Base-by-base conservation (phyloP, 2,888 invertebrate species). In the Hedychridium roseum region DNA sequence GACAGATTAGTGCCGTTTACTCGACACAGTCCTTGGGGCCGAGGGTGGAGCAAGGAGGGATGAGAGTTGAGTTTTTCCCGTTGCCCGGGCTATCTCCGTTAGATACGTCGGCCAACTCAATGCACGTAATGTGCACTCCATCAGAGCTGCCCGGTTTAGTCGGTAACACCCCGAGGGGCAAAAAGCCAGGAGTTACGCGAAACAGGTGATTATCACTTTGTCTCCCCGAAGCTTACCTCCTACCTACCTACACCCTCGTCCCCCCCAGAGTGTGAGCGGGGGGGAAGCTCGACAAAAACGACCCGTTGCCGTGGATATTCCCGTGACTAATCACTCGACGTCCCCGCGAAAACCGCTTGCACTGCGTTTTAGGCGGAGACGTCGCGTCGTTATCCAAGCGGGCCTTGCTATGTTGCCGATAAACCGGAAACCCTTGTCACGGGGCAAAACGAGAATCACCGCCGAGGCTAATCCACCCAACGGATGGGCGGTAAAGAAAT, bases 161-260 rank as follows among this genome's bases (percentile, higher is more conserved):
- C 48, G 46, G 15, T n/a, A 27, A 44, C 51, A 26, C 41, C 43
- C 35, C 36, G 12, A 12, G 23, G 44, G 20, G 23, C 48, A 58
- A 55, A 50, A 61, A 62, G 40, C 11, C 3, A 15, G 12, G 41
- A 50, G 42, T 43, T 46, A 38, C 37, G 37, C 14, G 43, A 41
- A 46, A 50, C 39, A 46, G 44, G 62, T 53, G 60, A 61, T 61
- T 55, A 58, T 61, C 55, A 38, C 39, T 40, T 39, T 34, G 51
- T 42, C 41, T 16, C 38, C 27, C 32, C 30, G 38, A 40, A 37
- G 38, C 38, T 34, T 47, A 37, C 28, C 45, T 45, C 35, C 36
- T 47, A n/a, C n/a, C n/a, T n/a, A n/a, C n/a, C n/a, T n/a, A n/a
- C n/a, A n/a, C n/a, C n/a, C n/a, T n/a, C n/a, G n/a, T n/a, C n/a